These are phyloP conservation scores for Pygathrix nemaeus DNA, from an alignment of 2,113 vertebrate species.

Conservation along the genomic window DNA sequence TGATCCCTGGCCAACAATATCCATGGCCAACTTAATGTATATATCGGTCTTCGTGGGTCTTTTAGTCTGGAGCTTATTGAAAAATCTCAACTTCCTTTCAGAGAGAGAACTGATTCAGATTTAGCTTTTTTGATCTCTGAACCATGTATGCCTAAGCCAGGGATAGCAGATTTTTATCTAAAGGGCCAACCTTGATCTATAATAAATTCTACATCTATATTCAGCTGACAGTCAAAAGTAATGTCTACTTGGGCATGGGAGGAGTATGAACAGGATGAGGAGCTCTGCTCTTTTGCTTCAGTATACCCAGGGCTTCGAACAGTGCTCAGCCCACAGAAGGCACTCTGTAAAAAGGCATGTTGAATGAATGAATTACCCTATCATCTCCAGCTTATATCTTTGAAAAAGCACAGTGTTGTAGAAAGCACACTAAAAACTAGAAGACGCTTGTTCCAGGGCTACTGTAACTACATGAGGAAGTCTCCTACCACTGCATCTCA, in stretches of 20 bases:
- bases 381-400: background rate
- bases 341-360: background rate
- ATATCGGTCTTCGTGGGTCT: background rate
- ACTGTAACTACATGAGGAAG: background rate
- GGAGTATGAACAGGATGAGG: no score
- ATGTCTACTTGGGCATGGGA: background rate
- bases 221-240: background rate
- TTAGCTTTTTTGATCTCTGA: background rate
- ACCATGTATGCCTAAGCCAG: background rate
- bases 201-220: background rate
- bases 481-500: background rate
- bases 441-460: background rate
- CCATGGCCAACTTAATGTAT: background rate
- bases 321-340: background rate
- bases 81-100: constrained; percentile 56
- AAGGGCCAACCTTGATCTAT: background rate
- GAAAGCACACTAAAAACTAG: background rate
- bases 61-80: constrained; percentile 12
- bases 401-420: background rate
- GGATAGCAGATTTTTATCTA: constrained; percentile 31
- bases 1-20: background rate
- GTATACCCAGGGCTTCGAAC: background rate
- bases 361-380: background rate
- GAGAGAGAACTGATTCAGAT: constrained; percentile 27
- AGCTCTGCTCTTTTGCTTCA: background rate